phyloP scores from a whole-genome alignment of 2,797 vertebrate genomes.

The Sylvilagus floridanus region DNA sequence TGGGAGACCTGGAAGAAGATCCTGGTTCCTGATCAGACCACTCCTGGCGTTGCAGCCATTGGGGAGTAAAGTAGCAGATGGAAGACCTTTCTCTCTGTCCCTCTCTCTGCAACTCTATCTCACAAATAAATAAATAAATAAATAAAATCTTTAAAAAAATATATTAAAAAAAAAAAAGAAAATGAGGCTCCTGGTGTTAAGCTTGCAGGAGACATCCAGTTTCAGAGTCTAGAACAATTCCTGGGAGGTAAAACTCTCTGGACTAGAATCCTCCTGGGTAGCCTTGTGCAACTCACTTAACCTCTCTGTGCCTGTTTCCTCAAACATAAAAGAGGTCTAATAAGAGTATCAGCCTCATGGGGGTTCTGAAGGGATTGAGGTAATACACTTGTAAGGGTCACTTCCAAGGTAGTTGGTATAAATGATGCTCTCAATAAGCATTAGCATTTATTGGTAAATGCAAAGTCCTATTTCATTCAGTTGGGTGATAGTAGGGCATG shows the following conservation, averaged over 20 bases:
- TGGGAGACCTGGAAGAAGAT: too few relatives aligned
- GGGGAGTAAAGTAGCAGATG: too few relatives aligned
- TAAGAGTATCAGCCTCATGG: background rate
- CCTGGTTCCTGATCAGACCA: too few relatives aligned
- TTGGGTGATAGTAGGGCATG: background rate
- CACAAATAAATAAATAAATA: too few relatives aligned
- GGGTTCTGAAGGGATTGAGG: background rate
- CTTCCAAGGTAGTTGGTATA: background rate
- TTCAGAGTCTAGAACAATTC: background rate
- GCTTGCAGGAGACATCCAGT: accelerated
- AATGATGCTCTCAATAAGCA: slow-evolving; percentile 1
- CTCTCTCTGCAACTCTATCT: too few relatives aligned
- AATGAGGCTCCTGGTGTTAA: background rate
- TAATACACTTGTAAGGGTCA: background rate
- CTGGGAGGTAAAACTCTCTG: background rate
- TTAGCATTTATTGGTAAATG: background rate
- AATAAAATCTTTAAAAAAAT: too few relatives aligned
- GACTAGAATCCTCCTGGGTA: background rate
- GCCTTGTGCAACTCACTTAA: background rate
- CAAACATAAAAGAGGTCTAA: background rate
- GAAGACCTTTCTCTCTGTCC: too few relatives aligned
- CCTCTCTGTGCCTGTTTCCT: slow-evolving; percentile 3
- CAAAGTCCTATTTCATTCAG: background rate
- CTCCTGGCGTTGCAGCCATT: too few relatives aligned
- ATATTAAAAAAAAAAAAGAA: background rate